Evolutionary conservation across 2,797 vertebrate genomes (phyloP), one percentile per base, ranked within the genome.

Genomic region (Microchirus variegatus): DNA sequence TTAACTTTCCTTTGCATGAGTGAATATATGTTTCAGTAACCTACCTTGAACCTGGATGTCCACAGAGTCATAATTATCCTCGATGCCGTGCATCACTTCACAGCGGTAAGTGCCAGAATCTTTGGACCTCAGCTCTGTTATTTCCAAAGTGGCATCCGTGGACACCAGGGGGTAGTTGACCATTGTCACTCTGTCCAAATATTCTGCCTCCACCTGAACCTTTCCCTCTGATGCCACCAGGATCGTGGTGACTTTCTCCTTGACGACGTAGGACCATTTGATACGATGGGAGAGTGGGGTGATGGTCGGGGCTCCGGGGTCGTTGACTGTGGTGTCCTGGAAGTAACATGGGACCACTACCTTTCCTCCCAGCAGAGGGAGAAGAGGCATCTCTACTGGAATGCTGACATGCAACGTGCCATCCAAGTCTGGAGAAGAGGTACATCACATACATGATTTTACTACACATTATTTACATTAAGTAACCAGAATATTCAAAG

Each of bases 281-380:
- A 99, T 97, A 51, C 95, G 93, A 0, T 98, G 95, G 54, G 93
- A 84, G n/a, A 97, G 91, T 0, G 95, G 92, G 4, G 86, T 50
- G 0, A 91, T 73, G 42, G 89, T 92, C 1, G 93, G 91, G 1
- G 94, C 88, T 3, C 91, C 95, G 18, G 94, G 93, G 76, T 96
- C 94, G 0, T 94, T 89, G 49, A 94, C 86, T 12, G 92, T 87
- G 10, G 93, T 94, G 88, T 97, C 94, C 53, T 94, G 94, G 89
- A 97, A 99, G 89, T 99, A 99, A 75, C 98, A 99, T 0, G 97
- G 97, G 69, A 99, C 93, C 73, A 94, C 92, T 68, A 96, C 80
- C 57, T 95, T 94, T 65, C 89, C 89, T 8, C 97, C 98, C 73
- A 99, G 89, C 66, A 94, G 88, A 52, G 93, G 94, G 17, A 46